Evolutionary conservation across 2,113 vertebrate species (phyloP), one percentile per base, ranked within the genome.

Genomic region (Apodemus speciosus): DNA sequence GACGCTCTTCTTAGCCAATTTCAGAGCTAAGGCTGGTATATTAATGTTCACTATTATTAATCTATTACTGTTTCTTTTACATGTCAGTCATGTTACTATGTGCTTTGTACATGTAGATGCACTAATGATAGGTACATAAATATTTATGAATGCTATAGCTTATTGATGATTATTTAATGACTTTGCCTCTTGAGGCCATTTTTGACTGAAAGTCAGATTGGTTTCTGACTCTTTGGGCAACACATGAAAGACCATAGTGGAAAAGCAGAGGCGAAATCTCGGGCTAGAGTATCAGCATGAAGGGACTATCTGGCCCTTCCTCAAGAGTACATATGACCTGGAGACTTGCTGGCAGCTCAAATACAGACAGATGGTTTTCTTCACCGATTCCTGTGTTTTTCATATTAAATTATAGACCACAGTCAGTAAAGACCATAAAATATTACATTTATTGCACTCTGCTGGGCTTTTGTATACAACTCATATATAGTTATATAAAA

Each of bases 341-440:
- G 30, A 66, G 43, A 64, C 53, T 85, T 53, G 7, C 25, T 89
- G 43, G 43, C 51, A 84, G 43, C 16, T 95, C 40, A 85, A 2
- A 79, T 53, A 14, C 15, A 89, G 77, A 56, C 85, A 85, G 56
- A 66, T 89, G 64, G 66, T 58, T 94, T 95, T 27, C 85, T 81
- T 68, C 89, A 76, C 58, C 18, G 13, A 86, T 60, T 89, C 4
- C 66, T 86, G 16, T 84, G 30, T 66, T 66, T 77, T 69, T 49
- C 85, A 40, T 58, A 14, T 68, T 83, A 86, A 80, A 64, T 85
- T 80, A 84, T 46, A 85, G 27, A 68, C 27, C 75, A 9, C 7
- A 90, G 53, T 81, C 75, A 90, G 60, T 90, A 85, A 85, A 53
- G 43, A 71, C 23, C 20, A 49, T 62, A 90, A 53, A 30, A 71